phyloP scores from a whole-genome alignment of 2,797 vertebrate genomes.

The Cyclura pinguis region DNA sequence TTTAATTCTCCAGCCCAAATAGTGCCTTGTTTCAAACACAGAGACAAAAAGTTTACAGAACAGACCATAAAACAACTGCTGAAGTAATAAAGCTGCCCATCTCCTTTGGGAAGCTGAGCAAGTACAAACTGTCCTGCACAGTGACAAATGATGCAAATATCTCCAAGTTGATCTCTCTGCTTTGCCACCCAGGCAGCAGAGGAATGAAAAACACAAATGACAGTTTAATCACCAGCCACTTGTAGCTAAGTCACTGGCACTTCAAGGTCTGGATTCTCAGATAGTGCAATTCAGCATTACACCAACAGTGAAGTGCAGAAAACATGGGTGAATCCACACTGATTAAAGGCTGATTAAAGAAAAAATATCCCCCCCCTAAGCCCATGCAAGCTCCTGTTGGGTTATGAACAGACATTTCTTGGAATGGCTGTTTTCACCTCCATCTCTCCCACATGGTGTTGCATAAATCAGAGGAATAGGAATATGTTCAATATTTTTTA shows the following conservation, averaged over 20 bases:
- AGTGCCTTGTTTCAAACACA: constrained; percentile 24
- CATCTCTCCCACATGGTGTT: neutral
- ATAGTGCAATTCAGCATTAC: neutral
- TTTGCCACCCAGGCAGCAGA: rapidly evolving
- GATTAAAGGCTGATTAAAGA: too few species aligned
- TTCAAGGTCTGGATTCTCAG: neutral
- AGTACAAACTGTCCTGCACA: constrained; percentile 47
- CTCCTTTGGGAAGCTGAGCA: constrained; percentile 41
- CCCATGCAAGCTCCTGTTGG: neutral
- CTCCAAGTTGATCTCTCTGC: constrained; percentile 25
- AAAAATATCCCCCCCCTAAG: too few species aligned
- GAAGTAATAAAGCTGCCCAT: constrained; percentile 26
- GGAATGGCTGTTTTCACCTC: neutral
- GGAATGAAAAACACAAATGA: neutral
- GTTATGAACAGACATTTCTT: neutral
- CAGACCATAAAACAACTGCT: constrained; percentile 50
- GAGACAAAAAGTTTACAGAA: constrained; percentile 52
- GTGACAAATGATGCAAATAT: constrained; percentile 45
- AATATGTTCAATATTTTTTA: neutral
- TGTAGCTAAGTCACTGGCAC: neutral
- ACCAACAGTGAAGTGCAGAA: neutral
- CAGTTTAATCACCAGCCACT: neutral
- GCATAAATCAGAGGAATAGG: neutral
- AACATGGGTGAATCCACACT: neutral
- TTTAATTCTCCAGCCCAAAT: constrained; percentile 55